A percentile compares a stretch with the other conserved stretches of the same genome.
phyloP scores from a whole-genome alignment of 1,140 invertebrate species.

The Zaprionus gabonicus region DNA sequence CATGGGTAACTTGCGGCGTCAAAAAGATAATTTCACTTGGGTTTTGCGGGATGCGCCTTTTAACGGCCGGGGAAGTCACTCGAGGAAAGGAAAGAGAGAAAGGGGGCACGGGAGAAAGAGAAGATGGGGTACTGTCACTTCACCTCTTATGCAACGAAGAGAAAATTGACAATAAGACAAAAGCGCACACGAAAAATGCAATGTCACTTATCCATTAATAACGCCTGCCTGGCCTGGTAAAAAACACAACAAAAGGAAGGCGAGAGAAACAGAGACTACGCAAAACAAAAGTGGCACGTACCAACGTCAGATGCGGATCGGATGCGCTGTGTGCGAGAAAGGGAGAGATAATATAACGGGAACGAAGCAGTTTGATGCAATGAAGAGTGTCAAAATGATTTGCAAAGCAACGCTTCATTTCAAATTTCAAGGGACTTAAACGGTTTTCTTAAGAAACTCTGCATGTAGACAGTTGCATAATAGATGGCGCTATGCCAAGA shows the following conservation, averaged over 20 bases:
- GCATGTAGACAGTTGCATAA: neutral
- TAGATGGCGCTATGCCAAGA: neutral
- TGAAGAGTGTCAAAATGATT: neutral
- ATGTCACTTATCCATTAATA: conserved; percentile 71
- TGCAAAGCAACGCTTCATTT: neutral
- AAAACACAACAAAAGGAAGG: conserved; percentile 7
- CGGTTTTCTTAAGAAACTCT: neutral
- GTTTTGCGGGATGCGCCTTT: conserved; percentile 49
- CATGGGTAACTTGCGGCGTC: conserved; percentile 48
- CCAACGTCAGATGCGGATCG: neutral
- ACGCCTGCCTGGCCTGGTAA: conserved; percentile 16
- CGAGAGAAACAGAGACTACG: neutral
- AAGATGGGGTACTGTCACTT: neutral
- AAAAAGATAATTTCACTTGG: conserved; percentile 73
- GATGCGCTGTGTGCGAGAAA: neutral
- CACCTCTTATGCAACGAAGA: conserved; percentile 66
- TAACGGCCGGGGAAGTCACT: conserved; percentile 44
- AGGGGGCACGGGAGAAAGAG: neutral
- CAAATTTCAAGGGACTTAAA: neutral
- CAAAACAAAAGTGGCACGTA: neutral
- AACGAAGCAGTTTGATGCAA: neutral
- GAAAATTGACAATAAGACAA: conserved; percentile 76
- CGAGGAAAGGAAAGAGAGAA: neutral
- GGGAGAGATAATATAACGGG: neutral
- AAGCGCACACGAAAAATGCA: conserved; percentile 50